Evolutionary conservation across 1,140 invertebrate genomes (phyloP), one percentile per base, ranked within the genome.

Genomic region (Formica selysi): DNA sequence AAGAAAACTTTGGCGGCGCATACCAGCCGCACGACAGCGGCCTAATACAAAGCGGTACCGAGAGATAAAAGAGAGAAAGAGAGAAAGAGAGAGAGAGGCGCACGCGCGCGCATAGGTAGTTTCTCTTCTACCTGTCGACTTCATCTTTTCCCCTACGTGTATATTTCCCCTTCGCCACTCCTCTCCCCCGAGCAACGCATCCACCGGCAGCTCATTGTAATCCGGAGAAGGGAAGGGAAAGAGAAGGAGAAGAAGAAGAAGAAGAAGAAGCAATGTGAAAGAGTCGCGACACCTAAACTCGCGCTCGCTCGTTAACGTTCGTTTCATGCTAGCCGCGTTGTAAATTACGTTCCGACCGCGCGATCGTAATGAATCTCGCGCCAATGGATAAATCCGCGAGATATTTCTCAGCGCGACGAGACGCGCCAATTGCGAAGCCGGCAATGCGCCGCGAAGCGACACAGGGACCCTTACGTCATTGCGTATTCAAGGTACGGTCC

Each of bases 401-500:
- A 84, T 86, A 54, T 88, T 79, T 80, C 61, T 59, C 11, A 64
- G 76, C 76, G 74, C 71, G 78, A 85, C 64, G 71, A 48, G 32
- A 87, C 74, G 57, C 22, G 59, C 68, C 65, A 13, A 16, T 48
- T 57, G 44, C 11, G 68, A 64, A 51, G 61, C 6, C 70, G 59
- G 67, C 81, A 73, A 78, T 86, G 86, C 67, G 71, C 78, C 74
- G 64, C 29, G 16, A 54, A 59, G 29, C 76, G 68, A 62, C 48
- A 59, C 48, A 59, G 83, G 84, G 89, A 90, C 73, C 87, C 84
- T 92, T 93, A 91, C 86, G 92, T 93, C 90, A 93, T 93, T 94
- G 89, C 85, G 93, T 93, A 94, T 94, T 94, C 92, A 92, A 87
- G 76, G 68, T 90, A 90, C 90, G 89, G 87, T 87, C 90, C 89